Conservation (phyloP, 2,888 invertebrate species). For the Elegia similella region DNA sequence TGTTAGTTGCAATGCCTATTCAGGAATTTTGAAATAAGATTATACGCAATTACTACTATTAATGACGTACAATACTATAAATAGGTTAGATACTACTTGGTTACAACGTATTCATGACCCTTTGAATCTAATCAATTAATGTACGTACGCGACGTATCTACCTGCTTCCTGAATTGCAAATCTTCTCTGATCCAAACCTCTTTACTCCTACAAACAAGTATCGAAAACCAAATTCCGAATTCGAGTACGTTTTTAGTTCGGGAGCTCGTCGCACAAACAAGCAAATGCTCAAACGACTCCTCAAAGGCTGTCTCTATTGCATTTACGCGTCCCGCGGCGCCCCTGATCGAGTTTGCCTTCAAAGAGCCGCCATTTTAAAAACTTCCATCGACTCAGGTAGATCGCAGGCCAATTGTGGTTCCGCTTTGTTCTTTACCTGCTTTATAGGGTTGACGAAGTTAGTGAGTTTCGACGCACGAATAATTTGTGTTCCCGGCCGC, state of each 20-base stretch:
- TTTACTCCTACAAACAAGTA: background rate
- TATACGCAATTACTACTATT: too few relatives aligned
- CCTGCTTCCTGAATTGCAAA: background rate
- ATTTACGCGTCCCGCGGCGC: slow-evolving; percentile 79
- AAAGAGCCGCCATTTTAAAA: slow-evolving; percentile 80
- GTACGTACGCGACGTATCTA: too few relatives aligned
- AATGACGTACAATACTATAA: too few relatives aligned
- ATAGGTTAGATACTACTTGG: too few relatives aligned
- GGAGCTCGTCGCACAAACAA: slow-evolving; percentile 41
- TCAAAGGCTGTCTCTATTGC: slow-evolving; percentile 77
- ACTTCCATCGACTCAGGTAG: slow-evolving; percentile 73
- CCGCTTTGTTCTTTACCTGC: slow-evolving; percentile 76
- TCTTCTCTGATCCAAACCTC: background rate
- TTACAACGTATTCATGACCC: too few relatives aligned
- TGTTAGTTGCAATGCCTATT: too few relatives aligned
- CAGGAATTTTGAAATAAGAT: too few relatives aligned
- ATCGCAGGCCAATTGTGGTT: slow-evolving; percentile 73
- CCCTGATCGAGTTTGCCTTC: slow-evolving; percentile 75
- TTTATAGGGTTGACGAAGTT: slow-evolving; percentile 78
- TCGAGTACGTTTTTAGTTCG: slow-evolving; percentile 4
- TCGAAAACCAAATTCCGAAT: slow-evolving; percentile 6
- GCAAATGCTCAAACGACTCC: slow-evolving; percentile 59
- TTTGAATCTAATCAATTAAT: background rate
- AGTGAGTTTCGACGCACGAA: slow-evolving; percentile 73
- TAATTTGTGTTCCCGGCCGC: slow-evolving; percentile 77